These are phyloP conservation scores for Lasiurus cinereus DNA, from an alignment of 2,113 vertebrate species.

Conservation along the genomic window DNA sequence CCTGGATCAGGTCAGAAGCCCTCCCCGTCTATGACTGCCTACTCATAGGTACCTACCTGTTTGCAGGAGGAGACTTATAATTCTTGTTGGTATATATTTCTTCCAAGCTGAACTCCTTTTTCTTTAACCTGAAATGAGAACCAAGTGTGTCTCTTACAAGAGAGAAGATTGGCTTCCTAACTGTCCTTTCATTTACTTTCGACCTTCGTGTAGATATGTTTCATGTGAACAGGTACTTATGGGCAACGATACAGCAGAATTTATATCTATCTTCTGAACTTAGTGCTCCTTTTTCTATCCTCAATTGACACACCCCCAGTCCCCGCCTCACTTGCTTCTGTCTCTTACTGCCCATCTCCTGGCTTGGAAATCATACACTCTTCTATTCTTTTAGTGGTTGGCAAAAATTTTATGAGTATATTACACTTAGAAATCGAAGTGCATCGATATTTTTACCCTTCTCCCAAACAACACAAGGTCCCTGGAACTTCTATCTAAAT, in stretches of 20 bases:
- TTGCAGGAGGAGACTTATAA: conserved; percentile 93
- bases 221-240: neutral
- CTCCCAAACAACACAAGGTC: neutral
- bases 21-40: neutral
- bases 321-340: neutral
- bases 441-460: neutral
- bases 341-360: neutral
- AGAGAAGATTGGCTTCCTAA: neutral
- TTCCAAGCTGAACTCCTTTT: conserved; percentile 98
- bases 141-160: conserved; percentile 37
- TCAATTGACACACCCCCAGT: neutral
- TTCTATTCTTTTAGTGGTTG: neutral
- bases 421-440: neutral
- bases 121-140: conserved; percentile 92
- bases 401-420: conserved; percentile 27
- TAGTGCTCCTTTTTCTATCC: neutral
- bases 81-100: conserved; percentile 99
- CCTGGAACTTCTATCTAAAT: neutral
- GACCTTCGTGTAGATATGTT: neutral
- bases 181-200: neutral
- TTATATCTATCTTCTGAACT: neutral
- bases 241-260: neutral
- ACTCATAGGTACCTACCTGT: conserved; percentile 89
- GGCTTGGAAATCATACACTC: neutral
- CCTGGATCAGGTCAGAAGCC: neutral